Percentiles rank a stretch among this genome's conserved stretches.
phyloP scores from a whole-genome alignment of 2,888 invertebrate species.

The Drosophila fulvimacula region DNA sequence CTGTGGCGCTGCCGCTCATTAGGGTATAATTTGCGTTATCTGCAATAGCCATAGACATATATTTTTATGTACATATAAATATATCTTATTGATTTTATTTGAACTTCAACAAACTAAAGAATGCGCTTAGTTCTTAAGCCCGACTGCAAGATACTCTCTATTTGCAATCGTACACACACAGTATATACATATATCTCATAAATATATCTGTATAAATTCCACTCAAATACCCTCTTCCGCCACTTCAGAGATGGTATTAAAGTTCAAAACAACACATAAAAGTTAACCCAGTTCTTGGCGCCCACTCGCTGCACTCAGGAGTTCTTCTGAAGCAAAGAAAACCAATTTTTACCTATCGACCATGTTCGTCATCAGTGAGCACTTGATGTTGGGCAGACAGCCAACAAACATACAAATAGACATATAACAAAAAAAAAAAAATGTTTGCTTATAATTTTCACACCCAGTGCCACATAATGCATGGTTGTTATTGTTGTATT shows the following conservation, averaged over 20 bases:
- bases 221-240: not conserved
- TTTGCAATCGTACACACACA: not conserved
- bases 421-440: constrained; percentile 9
- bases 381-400: constrained; percentile 61
- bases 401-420: constrained; percentile 44
- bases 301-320: constrained; percentile 51
- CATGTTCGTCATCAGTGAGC: constrained; percentile 45
- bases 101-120: constrained; percentile 51
- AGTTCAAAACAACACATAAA: constrained; percentile 25
- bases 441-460: constrained; percentile 67
- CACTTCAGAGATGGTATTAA: not conserved
- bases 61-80: constrained; percentile 5
- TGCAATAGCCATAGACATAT: constrained; percentile 26
- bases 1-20: constrained; percentile 73
- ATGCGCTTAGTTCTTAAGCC: not conserved
- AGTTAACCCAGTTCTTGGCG: constrained; percentile 69
- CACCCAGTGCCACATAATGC: constrained; percentile 44
- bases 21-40: constrained; percentile 69
- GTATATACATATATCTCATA: no score
- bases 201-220: no score
- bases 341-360: constrained; percentile 56
- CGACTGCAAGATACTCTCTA: constrained; percentile 10
- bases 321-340: constrained; percentile 52
- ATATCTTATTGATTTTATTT: constrained; percentile 68
- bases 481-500: constrained; percentile 37